A percentile compares a stretch with the other conserved stretches of the same genome.
phyloP scores from a whole-genome alignment of 2,888 invertebrate species.

The Cancer borealis region DNA sequence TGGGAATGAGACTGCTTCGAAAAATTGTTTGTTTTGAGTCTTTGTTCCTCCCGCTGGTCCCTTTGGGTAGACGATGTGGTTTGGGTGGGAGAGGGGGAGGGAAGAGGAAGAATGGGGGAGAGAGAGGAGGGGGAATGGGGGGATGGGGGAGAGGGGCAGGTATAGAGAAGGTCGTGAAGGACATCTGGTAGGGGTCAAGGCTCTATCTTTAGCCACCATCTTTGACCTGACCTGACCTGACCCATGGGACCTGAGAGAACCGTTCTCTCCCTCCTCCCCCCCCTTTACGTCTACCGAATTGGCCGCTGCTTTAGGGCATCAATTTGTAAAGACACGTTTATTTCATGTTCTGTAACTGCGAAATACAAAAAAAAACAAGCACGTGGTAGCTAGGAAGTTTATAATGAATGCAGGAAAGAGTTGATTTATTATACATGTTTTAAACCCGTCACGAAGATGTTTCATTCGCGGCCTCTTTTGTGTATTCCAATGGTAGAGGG shows the following conservation, averaged over 20 bases:
- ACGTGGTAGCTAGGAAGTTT: too few species aligned
- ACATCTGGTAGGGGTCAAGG: slow-evolving; percentile 2
- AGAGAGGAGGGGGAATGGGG: neutral
- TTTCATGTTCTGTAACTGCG: neutral
- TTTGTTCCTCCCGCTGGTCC: neutral
- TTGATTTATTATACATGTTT: neutral
- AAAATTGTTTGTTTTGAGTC: slow-evolving; percentile 29
- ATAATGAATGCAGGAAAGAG: too few species aligned
- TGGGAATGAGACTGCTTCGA: neutral
- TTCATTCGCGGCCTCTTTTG: neutral
- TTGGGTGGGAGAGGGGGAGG: neutral
- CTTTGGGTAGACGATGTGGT: neutral
- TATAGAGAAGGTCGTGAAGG: neutral
- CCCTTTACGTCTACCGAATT: neutral
- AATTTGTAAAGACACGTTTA: neutral
- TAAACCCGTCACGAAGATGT: neutral
- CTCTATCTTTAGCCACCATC: slow-evolving; percentile 25
- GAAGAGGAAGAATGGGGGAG: neutral
- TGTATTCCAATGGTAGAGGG: neutral
- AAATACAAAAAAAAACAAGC: too few species aligned
- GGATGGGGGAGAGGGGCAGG: neutral
- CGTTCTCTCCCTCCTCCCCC: neutral
- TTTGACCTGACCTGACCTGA: slow-evolving; percentile 30
- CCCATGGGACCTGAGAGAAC: neutral
- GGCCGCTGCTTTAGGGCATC: neutral